Conservation (phyloP, 2,888 invertebrate genomes). For the Scotopteryx bipunctaria region DNA sequence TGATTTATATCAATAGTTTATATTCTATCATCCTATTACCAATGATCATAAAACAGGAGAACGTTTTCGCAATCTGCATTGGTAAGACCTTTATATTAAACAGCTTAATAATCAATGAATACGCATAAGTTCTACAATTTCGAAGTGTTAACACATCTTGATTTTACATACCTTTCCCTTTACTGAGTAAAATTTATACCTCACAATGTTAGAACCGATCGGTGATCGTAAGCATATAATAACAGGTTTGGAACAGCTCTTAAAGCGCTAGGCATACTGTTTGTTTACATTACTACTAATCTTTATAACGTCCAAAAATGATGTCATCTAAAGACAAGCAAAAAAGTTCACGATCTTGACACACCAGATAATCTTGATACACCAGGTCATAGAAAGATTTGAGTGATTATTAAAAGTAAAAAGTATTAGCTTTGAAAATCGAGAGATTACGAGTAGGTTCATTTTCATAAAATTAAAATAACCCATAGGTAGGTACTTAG, state of each 20-base stretch:
- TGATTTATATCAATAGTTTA: no score
- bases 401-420: neutral
- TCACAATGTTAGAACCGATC: constrained; percentile 37
- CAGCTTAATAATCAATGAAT: neutral
- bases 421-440: neutral
- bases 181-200: constrained; percentile 30
- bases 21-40: no score
- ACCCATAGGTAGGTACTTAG: no score
- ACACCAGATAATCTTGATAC: constrained; percentile 11
- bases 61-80: no score
- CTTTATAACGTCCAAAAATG: constrained; percentile 65
- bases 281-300: constrained; percentile 77
- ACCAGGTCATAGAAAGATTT: neutral
- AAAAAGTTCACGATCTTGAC: constrained; percentile 31
- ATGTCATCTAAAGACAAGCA: constrained; percentile 55
- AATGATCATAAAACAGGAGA: no score
- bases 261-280: constrained; percentile 50
- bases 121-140: neutral
- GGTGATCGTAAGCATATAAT: constrained; percentile 36
- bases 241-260: constrained; percentile 50
- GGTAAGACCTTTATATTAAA: no score
- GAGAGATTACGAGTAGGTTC: neutral
- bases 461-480: no score
- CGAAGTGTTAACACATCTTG: constrained; percentile 16
- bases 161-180: constrained; percentile 37